Evolutionary conservation across 1,140 invertebrate genomes (phyloP).

Genomic region (Cherax destructor): DNA sequence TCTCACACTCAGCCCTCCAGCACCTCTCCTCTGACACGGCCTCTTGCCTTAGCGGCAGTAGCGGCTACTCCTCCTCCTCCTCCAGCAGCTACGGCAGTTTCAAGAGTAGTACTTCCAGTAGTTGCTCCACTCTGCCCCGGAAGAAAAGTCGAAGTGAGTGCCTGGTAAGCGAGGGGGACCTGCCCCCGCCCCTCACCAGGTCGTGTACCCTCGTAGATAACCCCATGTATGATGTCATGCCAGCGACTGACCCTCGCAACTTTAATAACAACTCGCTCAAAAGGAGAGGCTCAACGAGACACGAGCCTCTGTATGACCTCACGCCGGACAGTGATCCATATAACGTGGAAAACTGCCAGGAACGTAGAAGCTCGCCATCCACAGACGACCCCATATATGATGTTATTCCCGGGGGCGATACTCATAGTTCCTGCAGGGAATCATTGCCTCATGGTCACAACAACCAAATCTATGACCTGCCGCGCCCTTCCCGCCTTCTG

Average conservation of each 20-base stretch:
- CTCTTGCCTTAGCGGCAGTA: conserved; percentile 52
- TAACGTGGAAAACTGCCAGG: not conserved
- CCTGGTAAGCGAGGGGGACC: not conserved
- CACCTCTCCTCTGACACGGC: conserved; percentile 42
- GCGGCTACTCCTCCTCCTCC: conserved; percentile 58
- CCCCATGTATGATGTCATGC: conserved; percentile 59
- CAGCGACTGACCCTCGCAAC: not conserved
- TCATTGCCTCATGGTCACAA: not conserved
- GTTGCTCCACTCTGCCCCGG: conserved; percentile 42
- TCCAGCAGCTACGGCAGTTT: conserved; percentile 62
- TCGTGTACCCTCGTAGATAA: conserved; percentile 44
- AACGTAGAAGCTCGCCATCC: not conserved
- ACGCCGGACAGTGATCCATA: conserved; percentile 22
- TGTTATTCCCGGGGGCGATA: conserved; percentile 29
- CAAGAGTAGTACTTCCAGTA: conserved; percentile 60
- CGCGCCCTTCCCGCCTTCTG: conserved; percentile 21
- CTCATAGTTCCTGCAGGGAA: not conserved
- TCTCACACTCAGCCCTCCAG: conserved; percentile 39
- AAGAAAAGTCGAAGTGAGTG: conserved; percentile 11
- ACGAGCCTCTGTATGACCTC: conserved; percentile 13
- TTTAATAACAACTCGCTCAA: not conserved
- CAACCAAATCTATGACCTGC: conserved; percentile 15
- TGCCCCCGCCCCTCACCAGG: conserved; percentile 9
- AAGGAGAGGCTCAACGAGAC: not conserved
- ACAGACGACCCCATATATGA: conserved; percentile 45